These are phyloP conservation scores for Aplysina aerophoba DNA, from an alignment of 37 sponge, comb jelly and placozoan species.

Conservation along the genomic window DNA sequence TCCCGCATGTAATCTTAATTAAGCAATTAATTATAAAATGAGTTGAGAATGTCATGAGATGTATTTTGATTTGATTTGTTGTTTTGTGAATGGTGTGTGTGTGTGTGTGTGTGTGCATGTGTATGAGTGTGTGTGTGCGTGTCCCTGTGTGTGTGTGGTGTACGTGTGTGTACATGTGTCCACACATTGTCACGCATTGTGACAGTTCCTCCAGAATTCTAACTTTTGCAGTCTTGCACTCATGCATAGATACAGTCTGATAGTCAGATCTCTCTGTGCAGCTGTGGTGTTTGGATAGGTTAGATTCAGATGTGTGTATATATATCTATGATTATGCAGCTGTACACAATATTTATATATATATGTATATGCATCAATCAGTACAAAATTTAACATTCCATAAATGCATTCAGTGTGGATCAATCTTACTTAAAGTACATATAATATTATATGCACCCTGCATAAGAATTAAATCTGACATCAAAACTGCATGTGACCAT, in stretches of 20 bases:
- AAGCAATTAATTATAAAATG: not conserved
- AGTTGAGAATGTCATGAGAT: not conserved
- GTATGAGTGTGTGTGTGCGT: constrained; percentile 20
- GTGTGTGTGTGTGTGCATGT: not conserved
- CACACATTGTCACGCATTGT: too few species aligned
- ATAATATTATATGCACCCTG: too few species aligned
- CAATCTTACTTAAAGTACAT: too few species aligned
- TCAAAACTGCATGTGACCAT: too few species aligned
- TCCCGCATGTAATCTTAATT: too few species aligned
- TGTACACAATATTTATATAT: not conserved
- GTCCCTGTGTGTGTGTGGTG: not conserved
- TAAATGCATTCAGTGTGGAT: too few species aligned
- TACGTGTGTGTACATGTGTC: constrained; percentile 21
- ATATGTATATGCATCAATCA: not conserved
- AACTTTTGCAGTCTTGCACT: too few species aligned
- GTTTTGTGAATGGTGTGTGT: not conserved
- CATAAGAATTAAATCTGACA: too few species aligned
- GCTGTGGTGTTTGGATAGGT: too few species aligned
- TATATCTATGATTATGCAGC: not conserved
- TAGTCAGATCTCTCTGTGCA: too few species aligned
- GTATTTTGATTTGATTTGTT: not conserved
- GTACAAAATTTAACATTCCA: not conserved
- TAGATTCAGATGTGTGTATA: not conserved
- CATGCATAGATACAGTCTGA: too few species aligned
- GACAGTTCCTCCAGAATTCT: too few species aligned